These are phyloP conservation scores for Melitaea athalia DNA, from an alignment of 2,888 invertebrate genomes.

Conservation along the genomic window DNA sequence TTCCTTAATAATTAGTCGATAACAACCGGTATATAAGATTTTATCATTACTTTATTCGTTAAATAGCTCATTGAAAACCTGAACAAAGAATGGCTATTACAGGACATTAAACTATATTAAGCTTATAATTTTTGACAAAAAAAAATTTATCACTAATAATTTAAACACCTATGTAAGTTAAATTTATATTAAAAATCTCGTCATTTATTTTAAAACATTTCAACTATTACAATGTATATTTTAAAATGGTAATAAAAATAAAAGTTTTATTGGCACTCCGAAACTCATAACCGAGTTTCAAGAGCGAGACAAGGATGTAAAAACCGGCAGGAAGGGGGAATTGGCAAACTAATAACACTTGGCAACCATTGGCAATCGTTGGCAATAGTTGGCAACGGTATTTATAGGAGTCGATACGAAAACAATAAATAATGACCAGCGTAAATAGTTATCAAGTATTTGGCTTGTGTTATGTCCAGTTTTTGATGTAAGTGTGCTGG, in stretches of 20 bases:
- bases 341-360: slow-evolving; percentile 55
- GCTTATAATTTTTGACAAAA: too few relatives aligned
- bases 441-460: slow-evolving; percentile 79
- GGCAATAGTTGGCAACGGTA: slow-evolving; percentile 53
- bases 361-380: slow-evolving; percentile 53
- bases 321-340: slow-evolving; percentile 32
- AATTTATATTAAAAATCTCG: neutral
- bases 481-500: slow-evolving; percentile 50
- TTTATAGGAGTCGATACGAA: slow-evolving; percentile 67
- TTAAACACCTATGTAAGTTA: too few relatives aligned
- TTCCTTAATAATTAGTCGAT: too few relatives aligned
- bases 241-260: slow-evolving; percentile 10
- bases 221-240: slow-evolving; percentile 7
- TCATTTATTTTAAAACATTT: slow-evolving; percentile 7
- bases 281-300: slow-evolving; percentile 43
- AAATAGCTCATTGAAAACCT: too few relatives aligned
- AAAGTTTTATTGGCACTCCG: slow-evolving; percentile 25
- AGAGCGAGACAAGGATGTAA: slow-evolving; percentile 58
- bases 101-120: too few relatives aligned
- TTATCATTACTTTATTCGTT: too few relatives aligned
- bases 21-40: too few relatives aligned
- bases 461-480: slow-evolving; percentile 72
- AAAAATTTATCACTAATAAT: too few relatives aligned
- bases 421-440: slow-evolving; percentile 70
- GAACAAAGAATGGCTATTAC: too few relatives aligned